Evolutionary conservation across 2,113 vertebrate genomes (phyloP).

Genomic region (Alces alces): DNA sequence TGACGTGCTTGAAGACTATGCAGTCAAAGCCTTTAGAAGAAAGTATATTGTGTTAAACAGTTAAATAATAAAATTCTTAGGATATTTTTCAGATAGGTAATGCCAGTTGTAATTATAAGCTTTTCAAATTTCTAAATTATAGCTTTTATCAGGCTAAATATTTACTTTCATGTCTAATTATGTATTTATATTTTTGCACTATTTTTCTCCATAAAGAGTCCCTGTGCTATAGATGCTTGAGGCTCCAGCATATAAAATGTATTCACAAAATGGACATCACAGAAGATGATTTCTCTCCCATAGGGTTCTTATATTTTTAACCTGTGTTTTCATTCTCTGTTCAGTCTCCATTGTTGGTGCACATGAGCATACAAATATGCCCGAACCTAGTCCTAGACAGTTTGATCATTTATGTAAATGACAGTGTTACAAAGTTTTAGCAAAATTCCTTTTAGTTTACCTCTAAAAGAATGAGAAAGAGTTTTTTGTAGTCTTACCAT

Average conservation of each 20-base stretch:
- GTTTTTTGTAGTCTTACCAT: neutral
- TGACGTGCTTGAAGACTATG: neutral
- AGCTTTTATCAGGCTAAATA: neutral
- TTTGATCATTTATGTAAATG: neutral
- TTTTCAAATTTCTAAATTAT: neutral
- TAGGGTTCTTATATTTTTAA: neutral
- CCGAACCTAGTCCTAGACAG: neutral
- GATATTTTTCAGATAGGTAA: neutral
- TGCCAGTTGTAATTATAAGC: neutral
- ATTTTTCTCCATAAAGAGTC: neutral
- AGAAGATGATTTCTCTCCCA: neutral
- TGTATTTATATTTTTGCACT: neutral
- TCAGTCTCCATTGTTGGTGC: neutral
- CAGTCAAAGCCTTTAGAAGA: neutral
- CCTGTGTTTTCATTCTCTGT: neutral
- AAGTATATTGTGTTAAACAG: neutral
- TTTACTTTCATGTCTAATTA: neutral
- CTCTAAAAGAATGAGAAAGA: neutral
- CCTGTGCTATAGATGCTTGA: neutral
- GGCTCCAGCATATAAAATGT: neutral
- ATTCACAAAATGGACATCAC: neutral
- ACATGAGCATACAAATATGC: neutral
- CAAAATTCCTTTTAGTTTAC: neutral
- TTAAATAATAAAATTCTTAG: neutral
- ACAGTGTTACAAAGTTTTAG: neutral